These are phyloP conservation scores for Patella ulyssiponensis DNA, from an alignment of 2,888 invertebrate genomes.

Conservation along the genomic window DNA sequence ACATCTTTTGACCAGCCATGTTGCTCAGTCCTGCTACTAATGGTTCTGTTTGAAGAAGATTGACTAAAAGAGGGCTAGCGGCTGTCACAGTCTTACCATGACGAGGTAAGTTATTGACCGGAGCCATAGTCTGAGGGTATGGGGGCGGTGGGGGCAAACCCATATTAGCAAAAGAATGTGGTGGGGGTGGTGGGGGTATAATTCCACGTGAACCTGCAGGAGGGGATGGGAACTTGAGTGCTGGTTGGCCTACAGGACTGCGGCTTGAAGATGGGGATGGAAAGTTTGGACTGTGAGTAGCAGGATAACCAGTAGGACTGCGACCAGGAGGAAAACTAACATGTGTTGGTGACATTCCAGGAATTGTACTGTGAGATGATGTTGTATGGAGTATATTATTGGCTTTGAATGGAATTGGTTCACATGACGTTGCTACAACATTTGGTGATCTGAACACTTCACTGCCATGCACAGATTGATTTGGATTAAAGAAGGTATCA, in stretches of 20 bases:
- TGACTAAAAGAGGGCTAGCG: conserved; percentile 89
- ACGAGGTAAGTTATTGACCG: conserved; percentile 58
- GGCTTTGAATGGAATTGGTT: conserved; percentile 75
- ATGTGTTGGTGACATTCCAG: conserved; percentile 24
- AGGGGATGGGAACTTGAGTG: conserved; percentile 44
- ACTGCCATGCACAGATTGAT: conserved; percentile 22
- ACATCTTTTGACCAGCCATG: conserved; percentile 50
- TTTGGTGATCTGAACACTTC: conserved; percentile 77
- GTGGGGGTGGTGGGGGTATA: conserved; percentile 23
- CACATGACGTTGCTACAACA: conserved; percentile 88
- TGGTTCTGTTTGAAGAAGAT: conserved; percentile 88
- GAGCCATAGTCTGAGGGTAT: conserved; percentile 50
- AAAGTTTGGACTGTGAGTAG: conserved; percentile 30
- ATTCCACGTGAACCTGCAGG: conserved; percentile 39
- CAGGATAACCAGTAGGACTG: conserved; percentile 45
- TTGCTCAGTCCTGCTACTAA: conserved; percentile 45
- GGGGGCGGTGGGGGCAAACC: conserved; percentile 63
- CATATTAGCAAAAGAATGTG: conserved; percentile 22
- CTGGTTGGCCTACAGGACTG: conserved; percentile 40
- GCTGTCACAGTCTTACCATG: conserved; percentile 71
- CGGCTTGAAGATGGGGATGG: conserved; percentile 38
- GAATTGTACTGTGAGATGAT: conserved; percentile 22
- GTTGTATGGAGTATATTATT: conserved; percentile 31
- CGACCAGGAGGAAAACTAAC: conserved; percentile 38
- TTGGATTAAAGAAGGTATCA: conserved; percentile 52